Percentiles rank a stretch among this genome's conserved stretches.
Conservation (phyloP, 2,113 vertebrate species). For the Hylia prasina region DNA sequence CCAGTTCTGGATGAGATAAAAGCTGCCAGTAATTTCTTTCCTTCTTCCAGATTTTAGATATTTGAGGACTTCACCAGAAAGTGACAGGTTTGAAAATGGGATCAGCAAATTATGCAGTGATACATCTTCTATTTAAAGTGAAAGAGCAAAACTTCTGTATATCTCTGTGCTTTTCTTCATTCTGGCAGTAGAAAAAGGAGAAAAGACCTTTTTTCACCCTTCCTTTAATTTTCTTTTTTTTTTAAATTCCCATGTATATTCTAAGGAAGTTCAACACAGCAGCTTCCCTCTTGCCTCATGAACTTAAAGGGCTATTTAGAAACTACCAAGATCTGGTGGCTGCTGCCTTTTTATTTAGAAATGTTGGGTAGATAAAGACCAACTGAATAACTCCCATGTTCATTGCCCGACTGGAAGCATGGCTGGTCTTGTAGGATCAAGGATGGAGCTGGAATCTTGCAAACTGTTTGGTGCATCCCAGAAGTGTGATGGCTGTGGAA, state of each 20-base stretch:
- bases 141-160: neutral
- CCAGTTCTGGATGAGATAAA: neutral
- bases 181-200: neutral
- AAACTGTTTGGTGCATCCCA: neutral
- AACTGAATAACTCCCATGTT: neutral
- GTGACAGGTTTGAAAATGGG: neutral
- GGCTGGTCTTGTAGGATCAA: neutral
- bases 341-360: neutral
- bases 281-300: conserved; percentile 2
- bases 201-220: accelerated
- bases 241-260: neutral
- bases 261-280: neutral
- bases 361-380: neutral
- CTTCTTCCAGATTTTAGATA: neutral
- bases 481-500: neutral
- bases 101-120: neutral
- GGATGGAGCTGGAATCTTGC: neutral
- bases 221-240: neutral
- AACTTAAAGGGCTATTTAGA: conserved; percentile 63
- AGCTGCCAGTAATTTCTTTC: neutral
- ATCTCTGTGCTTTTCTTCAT: neutral
- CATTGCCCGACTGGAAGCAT: neutral
- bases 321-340: neutral
- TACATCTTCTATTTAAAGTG: neutral
- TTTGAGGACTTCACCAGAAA: neutral